These are phyloP conservation scores for Montifringilla adamsi DNA, from an alignment of 2,113 vertebrate genomes.

Conservation along the genomic window DNA sequence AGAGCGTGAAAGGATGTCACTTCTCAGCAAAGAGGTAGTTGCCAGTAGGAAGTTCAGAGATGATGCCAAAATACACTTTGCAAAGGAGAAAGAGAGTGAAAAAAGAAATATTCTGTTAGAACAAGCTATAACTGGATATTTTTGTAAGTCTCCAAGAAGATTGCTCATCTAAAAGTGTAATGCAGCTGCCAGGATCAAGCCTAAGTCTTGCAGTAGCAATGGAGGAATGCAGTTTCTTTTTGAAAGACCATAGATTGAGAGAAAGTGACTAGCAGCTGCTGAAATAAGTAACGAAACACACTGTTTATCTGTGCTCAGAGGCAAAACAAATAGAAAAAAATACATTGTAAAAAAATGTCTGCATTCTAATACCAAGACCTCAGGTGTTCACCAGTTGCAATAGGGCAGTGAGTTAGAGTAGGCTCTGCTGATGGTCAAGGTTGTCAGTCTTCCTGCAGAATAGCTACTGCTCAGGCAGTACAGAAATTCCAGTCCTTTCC, in stretches of 20 bases:
- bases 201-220: neutral
- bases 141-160: neutral
- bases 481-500: neutral
- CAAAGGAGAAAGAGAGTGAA: neutral
- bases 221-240: neutral
- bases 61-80: neutral
- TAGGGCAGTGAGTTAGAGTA: neutral
- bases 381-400: neutral
- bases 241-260: neutral
- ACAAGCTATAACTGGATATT: neutral
- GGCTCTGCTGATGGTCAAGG: neutral
- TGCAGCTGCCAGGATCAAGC: neutral
- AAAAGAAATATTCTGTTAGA: neutral
- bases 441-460: neutral
- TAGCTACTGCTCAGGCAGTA: neutral
- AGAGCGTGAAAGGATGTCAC: constrained; percentile 36
- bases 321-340: neutral
- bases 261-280: neutral
- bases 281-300: neutral
- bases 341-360: neutral
- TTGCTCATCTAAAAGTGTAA: neutral
- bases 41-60: neutral
- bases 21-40: neutral
- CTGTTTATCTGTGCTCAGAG: neutral
- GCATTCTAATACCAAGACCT: neutral